Percentiles rank a stretch among this genome's conserved stretches.
These are phyloP conservation scores for Rhodophaea formosa DNA, from an alignment of 2,888 invertebrate genomes.

Conservation along the genomic window DNA sequence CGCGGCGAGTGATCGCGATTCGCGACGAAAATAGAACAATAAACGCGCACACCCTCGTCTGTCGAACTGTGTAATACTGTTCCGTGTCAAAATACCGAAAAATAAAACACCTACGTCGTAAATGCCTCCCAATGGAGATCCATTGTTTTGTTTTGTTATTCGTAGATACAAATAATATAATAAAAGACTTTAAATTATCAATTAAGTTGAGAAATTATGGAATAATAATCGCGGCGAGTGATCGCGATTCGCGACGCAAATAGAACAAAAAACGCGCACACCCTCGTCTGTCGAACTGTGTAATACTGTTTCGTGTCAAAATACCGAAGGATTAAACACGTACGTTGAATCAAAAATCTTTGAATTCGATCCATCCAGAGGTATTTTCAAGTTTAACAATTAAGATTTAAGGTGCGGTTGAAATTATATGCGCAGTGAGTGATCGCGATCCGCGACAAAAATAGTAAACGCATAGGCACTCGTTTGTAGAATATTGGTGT, in stretches of 20 bases:
- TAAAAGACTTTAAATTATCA: no score
- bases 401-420: no score
- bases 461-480: constrained; percentile 6
- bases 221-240: constrained; percentile 2
- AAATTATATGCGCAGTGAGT: neutral
- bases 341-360: no score
- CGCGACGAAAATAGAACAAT: constrained; percentile 9
- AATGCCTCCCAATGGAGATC: no score
- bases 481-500: constrained; percentile 2
- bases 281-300: constrained; percentile 5
- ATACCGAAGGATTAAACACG: no score
- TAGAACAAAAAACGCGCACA: constrained; percentile 10
- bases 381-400: no score
- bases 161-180: no score
- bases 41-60: constrained; percentile 4
- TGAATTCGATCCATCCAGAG: no score
- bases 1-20: constrained; percentile 5
- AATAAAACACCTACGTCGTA: no score
- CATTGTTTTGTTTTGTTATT: no score
- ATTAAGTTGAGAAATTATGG: no score
- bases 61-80: constrained; percentile 3
- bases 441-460: constrained; percentile 2
- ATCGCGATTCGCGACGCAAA: constrained; percentile 3
- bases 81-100: no score
- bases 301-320: neutral